Evolutionary conservation across 2,888 invertebrate species (phyloP).

Genomic region (Cosmia pyralina): DNA sequence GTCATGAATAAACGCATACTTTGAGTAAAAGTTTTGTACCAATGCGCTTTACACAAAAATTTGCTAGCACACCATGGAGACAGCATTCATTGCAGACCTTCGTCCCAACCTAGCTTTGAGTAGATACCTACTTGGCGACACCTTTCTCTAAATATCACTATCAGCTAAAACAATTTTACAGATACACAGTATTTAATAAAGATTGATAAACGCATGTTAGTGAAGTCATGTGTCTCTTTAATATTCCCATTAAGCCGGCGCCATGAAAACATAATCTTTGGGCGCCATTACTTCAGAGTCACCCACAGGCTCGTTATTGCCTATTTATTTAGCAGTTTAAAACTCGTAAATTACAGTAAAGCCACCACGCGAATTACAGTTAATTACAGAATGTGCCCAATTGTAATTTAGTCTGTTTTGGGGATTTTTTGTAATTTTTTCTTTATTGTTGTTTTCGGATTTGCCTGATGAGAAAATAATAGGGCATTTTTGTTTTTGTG

Average conservation of each 20-base stretch:
- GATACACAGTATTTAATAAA: slow-evolving; percentile 48
- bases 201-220: slow-evolving; percentile 52
- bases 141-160: background rate
- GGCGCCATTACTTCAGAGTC: slow-evolving; percentile 56
- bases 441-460: slow-evolving; percentile 47
- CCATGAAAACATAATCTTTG: slow-evolving; percentile 62
- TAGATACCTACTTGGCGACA: background rate
- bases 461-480: slow-evolving; percentile 43
- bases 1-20: background rate
- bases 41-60: background rate
- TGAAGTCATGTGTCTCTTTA: slow-evolving; percentile 43
- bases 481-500: background rate
- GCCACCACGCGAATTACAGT: slow-evolving; percentile 66
- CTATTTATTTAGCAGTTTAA: slow-evolving; percentile 71
- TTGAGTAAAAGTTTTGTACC: background rate
- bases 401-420: slow-evolving; percentile 55
- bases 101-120: background rate
- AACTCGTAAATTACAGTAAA: slow-evolving; percentile 69
- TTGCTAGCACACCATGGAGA: no score
- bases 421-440: slow-evolving; percentile 41
- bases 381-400: slow-evolving; percentile 65
- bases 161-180: background rate
- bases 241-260: slow-evolving; percentile 54
- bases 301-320: slow-evolving; percentile 62
- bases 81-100: background rate